A percentile compares a stretch with the other conserved stretches of the same genome.
phyloP scores from a whole-genome alignment of 2,797 vertebrate species.

The Ciconia nigra region DNA sequence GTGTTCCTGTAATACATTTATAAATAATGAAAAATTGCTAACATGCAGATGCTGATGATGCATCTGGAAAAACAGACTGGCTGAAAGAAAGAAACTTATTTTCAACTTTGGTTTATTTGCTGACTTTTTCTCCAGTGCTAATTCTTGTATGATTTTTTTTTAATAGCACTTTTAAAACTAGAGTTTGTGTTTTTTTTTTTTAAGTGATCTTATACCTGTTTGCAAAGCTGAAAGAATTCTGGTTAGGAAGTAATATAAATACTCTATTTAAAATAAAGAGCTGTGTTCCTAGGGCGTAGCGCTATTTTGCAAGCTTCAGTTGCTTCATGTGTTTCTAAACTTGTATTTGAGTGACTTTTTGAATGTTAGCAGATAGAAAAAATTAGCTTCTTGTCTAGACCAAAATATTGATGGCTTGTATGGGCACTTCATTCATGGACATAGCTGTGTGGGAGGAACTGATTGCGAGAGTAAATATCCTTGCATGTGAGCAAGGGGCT shows the following conservation, averaged over 20 bases:
- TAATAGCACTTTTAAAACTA: neutral
- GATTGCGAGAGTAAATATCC: neutral
- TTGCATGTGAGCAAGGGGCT: neutral
- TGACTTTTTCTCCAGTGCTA: neutral
- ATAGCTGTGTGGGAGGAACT: neutral
- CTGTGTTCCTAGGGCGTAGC: neutral
- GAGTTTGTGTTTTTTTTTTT: neutral
- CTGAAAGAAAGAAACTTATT: neutral
- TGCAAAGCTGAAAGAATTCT: slow-evolving; percentile 13
- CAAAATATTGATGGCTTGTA: neutral
- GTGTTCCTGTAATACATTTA: slow-evolving; percentile 17
- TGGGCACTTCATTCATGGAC: neutral
- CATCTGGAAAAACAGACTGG: slow-evolving; percentile 49
- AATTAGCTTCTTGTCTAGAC: neutral
- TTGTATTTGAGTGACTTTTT: neutral
- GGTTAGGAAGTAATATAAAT: slow-evolving; percentile 7
- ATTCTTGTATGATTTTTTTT: slow-evolving; percentile 15
- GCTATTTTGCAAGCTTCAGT: neutral
- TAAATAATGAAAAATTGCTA: slow-evolving; percentile 63
- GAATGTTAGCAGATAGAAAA: neutral
- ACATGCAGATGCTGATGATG: slow-evolving; percentile 41
- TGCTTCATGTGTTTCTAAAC: neutral
- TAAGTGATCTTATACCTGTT: neutral
- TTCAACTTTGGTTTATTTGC: neutral
- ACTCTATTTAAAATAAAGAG: neutral